phyloP scores from a whole-genome alignment of 2,888 invertebrate genomes.

The Nephrotoma flavescens region DNA sequence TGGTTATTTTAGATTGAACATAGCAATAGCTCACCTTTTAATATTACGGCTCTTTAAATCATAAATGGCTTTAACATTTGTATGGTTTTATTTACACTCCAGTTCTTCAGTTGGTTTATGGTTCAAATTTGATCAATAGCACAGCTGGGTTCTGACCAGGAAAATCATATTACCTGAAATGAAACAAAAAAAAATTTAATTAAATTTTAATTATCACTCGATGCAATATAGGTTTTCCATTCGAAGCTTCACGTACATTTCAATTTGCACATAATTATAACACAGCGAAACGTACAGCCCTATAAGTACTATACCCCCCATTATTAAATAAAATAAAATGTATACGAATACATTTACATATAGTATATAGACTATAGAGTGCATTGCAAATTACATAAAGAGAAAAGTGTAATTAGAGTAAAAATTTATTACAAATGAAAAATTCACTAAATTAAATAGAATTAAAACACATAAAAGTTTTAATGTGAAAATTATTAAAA shows the following conservation, averaged over 20 bases:
- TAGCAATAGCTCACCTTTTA: no score
- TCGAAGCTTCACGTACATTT: neutral
- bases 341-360: neutral
- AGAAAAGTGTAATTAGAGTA: neutral
- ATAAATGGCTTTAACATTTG: no score
- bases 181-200: neutral
- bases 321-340: neutral
- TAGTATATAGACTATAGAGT: neutral
- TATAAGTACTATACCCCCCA: neutral
- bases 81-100: no score
- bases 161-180: neutral
- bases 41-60: no score
- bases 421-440: neutral
- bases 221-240: neutral
- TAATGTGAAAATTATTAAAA: neutral
- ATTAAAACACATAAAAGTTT: neutral
- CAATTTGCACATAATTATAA: neutral
- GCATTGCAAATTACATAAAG: neutral
- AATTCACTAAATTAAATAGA: neutral
- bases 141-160: neutral
- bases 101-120: no score
- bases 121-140: no score
- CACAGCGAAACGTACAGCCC: neutral
- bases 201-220: neutral
- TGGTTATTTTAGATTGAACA: no score